Base-by-base conservation (phyloP, 2,888 invertebrate species). In the Blastobasis adustella region DNA sequence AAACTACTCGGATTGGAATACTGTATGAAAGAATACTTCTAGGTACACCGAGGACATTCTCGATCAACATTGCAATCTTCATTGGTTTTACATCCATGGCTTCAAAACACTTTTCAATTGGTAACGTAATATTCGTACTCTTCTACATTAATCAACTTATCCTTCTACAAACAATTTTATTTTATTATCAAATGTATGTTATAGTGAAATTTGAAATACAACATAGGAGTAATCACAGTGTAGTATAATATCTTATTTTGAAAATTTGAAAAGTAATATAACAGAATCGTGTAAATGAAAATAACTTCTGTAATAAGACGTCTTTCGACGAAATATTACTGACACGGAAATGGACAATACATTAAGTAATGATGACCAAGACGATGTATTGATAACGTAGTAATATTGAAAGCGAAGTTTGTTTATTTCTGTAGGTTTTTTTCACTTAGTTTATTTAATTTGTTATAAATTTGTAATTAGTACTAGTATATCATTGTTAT, bases 1-100 rank as follows among this genome's bases (percentile, higher is more conserved):
- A 48, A 43, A 60, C 62, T 8, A 40, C 40, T 40, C 23, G 6
- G 71, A 44, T 40, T 63, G 66, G 23, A 60, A 52, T 0, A 49
- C 66, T 69, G 49, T n/a, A 53, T 49, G 4, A 53, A 40, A 3
- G 9, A 52, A 48, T 41, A 6, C 41, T 47, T 38, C 46, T 46
- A 10, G 37, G 37, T 5, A 46, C 10, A n/a, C 46, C n/a, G 8
- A 46, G 38, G 0, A 46, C 10, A 37, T 46, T 46, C n/a, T 46
- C 46, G 4, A 46, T 9, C 3, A 38, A 7, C n/a, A 46, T n/a
- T 10, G 38, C 36, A n/a, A 9, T 37, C 37, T 46, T 46, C n/a
- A 45, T 10, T 5, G 44, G 44, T 45, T 45, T 45, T 4, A 45
- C 10, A 10, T 45, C 10, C 23, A 45, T 45, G 5, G 4, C 10